Evolutionary conservation across 1,140 invertebrate genomes (phyloP), one percentile per base, ranked within the genome.

Genomic region (Trachymyrmex cornetzi): DNA sequence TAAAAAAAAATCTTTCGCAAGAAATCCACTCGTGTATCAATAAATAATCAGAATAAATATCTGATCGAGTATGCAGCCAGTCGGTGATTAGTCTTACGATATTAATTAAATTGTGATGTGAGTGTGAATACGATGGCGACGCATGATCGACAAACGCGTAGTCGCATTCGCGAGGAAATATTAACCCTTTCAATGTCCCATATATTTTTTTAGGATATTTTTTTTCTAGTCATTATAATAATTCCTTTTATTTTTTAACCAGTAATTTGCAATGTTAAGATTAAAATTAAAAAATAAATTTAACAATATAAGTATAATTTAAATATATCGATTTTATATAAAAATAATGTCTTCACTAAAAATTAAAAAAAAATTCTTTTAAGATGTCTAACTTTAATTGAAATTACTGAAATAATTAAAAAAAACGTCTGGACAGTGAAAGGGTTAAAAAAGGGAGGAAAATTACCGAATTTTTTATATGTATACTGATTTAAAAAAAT

Each of bases 1-100:
- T 53, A 79, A 85, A 79, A 79, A 85, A 34, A 85, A 85, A 61
- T 63, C 48, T 64, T 79, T 79, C 16, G 63, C 59, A 77, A 79
- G 61, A 79, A 79, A 85, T 85, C 71, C 82, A 85, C 82, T 85
- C 34, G 11, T 85, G 14, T 63, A 79, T 85, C 6, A 66, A 85
- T 79, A 85, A 79, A 85, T 79, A 79, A 55, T 67, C 61, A 50
- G 38, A 44, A 44, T 44, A 44, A 44, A 44, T 48, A 85, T 38
- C 61, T 85, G n/a, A 75, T 75, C 69, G 69, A 84, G 55, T 84
- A 74, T 74, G 69, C 38, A 74, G 55, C 69, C 55, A 84, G 55
- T 16, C 14, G 14, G 19, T 50, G 55, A 84, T 84, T 84, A 84
- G 71, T 59, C 67, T 84, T 61, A 61, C 11, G 27, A 57, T 27